phyloP scores from a whole-genome alignment of 2,113 vertebrate genomes.

The Hemiscyllium ocellatum region DNA sequence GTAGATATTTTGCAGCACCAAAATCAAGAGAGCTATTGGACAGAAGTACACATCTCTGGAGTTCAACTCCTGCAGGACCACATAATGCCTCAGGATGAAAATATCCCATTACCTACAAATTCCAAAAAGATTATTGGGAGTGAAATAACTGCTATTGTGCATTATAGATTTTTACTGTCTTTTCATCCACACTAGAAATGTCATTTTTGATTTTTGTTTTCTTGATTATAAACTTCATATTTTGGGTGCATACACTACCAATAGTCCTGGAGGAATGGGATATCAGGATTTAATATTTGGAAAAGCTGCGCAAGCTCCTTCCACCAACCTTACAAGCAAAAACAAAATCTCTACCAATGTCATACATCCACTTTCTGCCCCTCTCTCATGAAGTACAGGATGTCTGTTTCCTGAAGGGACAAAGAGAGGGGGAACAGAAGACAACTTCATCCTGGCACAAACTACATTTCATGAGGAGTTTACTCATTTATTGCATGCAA shows the following conservation, averaged over 20 bases:
- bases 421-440: neutral
- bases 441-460: neutral
- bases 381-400: neutral
- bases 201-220: neutral
- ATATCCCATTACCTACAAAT: neutral
- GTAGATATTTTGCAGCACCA: neutral
- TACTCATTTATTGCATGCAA: neutral
- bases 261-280: slow-evolving; percentile 15
- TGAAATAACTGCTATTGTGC: neutral
- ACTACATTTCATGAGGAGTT: neutral
- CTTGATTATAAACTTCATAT: neutral
- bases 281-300: neutral
- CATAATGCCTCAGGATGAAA: neutral
- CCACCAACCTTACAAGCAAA: neutral
- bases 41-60: slow-evolving; percentile 36
- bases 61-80: slow-evolving; percentile 41
- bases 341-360: neutral
- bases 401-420: neutral
- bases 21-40: neutral
- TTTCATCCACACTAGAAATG: neutral
- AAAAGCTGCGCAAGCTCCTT: neutral
- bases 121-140: slow-evolving; percentile 9
- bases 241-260: neutral
- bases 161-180: neutral
- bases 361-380: neutral